These are phyloP conservation scores for Nebria brevicollis DNA, from an alignment of 2,888 invertebrate genomes.

Conservation along the genomic window DNA sequence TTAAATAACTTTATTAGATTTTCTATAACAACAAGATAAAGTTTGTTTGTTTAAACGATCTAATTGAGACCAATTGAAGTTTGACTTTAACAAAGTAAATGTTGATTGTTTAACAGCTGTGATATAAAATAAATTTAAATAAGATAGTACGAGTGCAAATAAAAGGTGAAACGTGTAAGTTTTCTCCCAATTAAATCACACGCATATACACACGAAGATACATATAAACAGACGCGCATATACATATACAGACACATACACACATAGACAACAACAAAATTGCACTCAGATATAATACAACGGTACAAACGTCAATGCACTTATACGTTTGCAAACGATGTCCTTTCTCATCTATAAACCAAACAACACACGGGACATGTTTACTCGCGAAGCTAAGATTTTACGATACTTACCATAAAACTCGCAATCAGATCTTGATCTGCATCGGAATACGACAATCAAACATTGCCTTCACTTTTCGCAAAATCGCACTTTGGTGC, in stretches of 20 bases:
- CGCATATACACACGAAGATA: background rate
- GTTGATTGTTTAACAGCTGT: background rate
- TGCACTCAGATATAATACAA: background rate
- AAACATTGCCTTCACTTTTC: background rate
- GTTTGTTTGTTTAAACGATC: background rate
- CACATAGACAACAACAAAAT: background rate
- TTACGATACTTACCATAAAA: constrained; percentile 18
- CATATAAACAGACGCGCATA: background rate
- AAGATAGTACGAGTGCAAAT: background rate
- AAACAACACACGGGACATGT: constrained; percentile 11
- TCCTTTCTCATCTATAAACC: constrained; percentile 19
- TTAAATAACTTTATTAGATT: too few relatives aligned
- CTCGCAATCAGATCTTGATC: constrained; percentile 9
- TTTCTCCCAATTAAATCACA: constrained; percentile 22
- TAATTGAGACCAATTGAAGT: background rate
- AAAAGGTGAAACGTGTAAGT: constrained; percentile 13
- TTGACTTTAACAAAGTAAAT: background rate
- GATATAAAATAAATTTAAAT: background rate
- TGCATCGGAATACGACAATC: constrained; percentile 16
- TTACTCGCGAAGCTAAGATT: constrained; percentile 10
- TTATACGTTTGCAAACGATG: background rate
- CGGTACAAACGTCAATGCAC: constrained; percentile 5
- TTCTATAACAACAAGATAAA: background rate
- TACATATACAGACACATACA: background rate
- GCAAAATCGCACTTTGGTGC: background rate